A percentile compares a stretch with the other conserved stretches of the same genome.
Evolutionary conservation across 2,797 vertebrate species (phyloP).

Genomic region (Rhynchotus rufescens): DNA sequence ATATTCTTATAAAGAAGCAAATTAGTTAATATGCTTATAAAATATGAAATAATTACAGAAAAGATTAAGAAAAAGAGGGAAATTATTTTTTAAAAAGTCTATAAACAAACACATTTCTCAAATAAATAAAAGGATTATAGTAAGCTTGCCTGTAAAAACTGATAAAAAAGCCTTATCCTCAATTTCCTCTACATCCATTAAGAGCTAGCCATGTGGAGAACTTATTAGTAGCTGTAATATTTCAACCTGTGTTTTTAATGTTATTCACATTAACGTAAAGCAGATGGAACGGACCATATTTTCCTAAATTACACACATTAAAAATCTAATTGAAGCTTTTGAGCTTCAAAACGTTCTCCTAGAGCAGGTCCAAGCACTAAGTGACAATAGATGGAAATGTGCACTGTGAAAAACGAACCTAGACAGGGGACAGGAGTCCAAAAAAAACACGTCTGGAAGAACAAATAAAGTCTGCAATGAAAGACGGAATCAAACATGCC

Average conservation of each 20-base stretch:
- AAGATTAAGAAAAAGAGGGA: slow-evolving; percentile 44
- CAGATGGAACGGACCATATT: slow-evolving; percentile 58
- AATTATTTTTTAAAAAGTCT: slow-evolving; percentile 52
- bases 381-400: slow-evolving; percentile 1
- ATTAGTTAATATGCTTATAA: not conserved
- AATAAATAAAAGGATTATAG: slow-evolving; percentile 70
- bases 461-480: not conserved
- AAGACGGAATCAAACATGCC: slow-evolving; percentile 3
- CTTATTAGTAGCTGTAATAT: slow-evolving; percentile 76
- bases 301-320: slow-evolving; percentile 50
- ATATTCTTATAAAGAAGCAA: not conserved
- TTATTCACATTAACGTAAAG: slow-evolving; percentile 58
- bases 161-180: slow-evolving; percentile 70
- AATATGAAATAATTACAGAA: slow-evolving; percentile 10
- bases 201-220: slow-evolving; percentile 77
- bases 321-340: not conserved
- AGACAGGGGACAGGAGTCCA: not conserved
- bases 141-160: slow-evolving; percentile 67
- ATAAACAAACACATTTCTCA: slow-evolving; percentile 70
- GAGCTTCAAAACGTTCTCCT: not conserved
- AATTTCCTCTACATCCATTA: slow-evolving; percentile 67
- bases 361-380: not conserved
- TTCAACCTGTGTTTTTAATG: slow-evolving; percentile 80
- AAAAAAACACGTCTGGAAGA: not conserved
- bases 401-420: not conserved